A percentile compares a stretch with the other conserved stretches of the same genome.
These are phyloP conservation scores for Sphecodes monilicornis DNA, from an alignment of 2,888 invertebrate species.

Conservation along the genomic window DNA sequence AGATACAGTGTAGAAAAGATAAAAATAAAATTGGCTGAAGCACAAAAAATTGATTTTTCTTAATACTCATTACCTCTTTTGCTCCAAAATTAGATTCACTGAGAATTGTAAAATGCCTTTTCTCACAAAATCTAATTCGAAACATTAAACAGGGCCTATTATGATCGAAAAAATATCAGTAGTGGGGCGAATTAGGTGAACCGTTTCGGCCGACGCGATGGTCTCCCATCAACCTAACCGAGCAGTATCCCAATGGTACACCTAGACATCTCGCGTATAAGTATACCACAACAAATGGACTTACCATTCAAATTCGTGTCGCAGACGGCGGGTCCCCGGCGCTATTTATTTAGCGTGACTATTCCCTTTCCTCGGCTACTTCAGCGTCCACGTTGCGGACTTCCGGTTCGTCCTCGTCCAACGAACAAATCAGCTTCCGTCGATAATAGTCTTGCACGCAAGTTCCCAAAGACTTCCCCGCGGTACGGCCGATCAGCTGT, in stretches of 20 bases:
- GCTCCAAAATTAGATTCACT: too few relatives aligned
- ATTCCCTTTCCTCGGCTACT: background rate
- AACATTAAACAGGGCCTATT: background rate
- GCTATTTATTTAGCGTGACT: conserved; percentile 54
- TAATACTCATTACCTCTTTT: too few relatives aligned
- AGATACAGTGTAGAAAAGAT: too few relatives aligned
- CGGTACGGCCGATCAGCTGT: conserved; percentile 32
- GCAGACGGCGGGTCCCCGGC: conserved; percentile 35
- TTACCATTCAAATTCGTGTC: conserved; percentile 63
- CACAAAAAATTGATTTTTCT: too few relatives aligned
- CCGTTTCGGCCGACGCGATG: background rate
- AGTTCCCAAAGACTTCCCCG: conserved; percentile 15
- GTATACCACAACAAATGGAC: conserved; percentile 33
- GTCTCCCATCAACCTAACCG: background rate
- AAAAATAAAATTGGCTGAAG: too few relatives aligned
- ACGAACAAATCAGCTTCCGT: background rate
- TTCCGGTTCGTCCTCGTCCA: conserved; percentile 1
- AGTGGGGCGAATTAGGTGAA: background rate
- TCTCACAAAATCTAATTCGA: background rate
- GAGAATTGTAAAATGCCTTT: background rate
- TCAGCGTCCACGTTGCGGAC: background rate
- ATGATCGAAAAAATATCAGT: too few relatives aligned
- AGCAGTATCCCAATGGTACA: background rate
- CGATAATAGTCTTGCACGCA: conserved; percentile 17
- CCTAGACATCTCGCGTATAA: background rate